Conservation (phyloP, 2,797 vertebrate genomes). For the Acrocephalus scirpaceus region DNA sequence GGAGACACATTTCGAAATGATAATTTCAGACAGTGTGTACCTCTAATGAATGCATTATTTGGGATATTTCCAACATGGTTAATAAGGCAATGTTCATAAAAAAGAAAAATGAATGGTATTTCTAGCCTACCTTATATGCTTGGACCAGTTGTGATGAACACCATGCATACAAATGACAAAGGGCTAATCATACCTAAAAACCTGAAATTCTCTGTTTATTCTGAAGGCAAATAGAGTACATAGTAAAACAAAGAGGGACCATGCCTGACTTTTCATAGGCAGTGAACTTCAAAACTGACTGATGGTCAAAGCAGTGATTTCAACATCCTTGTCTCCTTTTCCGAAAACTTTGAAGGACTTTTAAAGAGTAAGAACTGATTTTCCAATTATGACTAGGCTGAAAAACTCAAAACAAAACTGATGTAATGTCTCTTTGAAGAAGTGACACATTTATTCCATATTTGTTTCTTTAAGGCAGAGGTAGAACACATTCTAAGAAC, state of each 20-base stretch:
- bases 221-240: background rate
- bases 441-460: background rate
- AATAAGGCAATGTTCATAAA: constrained; percentile 59
- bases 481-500: background rate
- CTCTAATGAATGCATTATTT: constrained; percentile 65
- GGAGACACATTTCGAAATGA: constrained; percentile 45
- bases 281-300: background rate
- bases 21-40: constrained; percentile 21
- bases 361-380: background rate
- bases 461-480: background rate
- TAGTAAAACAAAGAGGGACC: background rate
- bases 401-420: background rate
- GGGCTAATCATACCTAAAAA: background rate
- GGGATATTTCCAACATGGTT: constrained; percentile 59
- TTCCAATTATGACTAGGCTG: background rate
- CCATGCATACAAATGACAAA: background rate
- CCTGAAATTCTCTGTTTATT: background rate
- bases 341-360: background rate
- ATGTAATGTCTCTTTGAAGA: background rate
- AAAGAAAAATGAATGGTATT: constrained; percentile 47
- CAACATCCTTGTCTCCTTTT: background rate
- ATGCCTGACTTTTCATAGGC: background rate
- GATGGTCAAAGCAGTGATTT: background rate
- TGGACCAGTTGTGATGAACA: constrained; percentile 14
- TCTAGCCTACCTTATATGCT: background rate